Percentiles rank a stretch among this genome's conserved stretches.
Evolutionary conservation across 1,140 invertebrate genomes (phyloP).

Genomic region (Neodiprion pinetum): DNA sequence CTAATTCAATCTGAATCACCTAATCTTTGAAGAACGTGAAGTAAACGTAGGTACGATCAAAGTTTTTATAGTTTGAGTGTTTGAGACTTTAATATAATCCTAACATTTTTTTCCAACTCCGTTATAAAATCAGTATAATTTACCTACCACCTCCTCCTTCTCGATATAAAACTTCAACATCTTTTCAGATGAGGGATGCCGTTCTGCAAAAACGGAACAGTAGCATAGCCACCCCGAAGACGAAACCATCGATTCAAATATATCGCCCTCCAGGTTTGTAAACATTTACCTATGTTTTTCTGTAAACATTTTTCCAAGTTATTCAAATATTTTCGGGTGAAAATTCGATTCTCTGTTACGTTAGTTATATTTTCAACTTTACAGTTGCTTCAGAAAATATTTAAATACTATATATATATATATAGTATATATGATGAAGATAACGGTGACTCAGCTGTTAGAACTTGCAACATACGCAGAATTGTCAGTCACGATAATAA

Average conservation of each 20-base stretch:
- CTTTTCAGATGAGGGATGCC: slow-evolving; percentile 59
- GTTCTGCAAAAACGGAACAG: slow-evolving; percentile 54
- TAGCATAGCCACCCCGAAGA: slow-evolving; percentile 48
- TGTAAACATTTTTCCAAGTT: neutral
- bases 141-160: slow-evolving; percentile 6
- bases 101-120: neutral
- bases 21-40: too few species aligned
- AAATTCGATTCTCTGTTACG: neutral
- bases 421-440: neutral
- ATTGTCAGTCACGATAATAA: too few species aligned
- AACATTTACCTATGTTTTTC: neutral
- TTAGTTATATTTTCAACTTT: neutral
- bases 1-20: too few species aligned
- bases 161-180: slow-evolving; percentile 2
- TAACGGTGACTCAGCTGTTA: too few species aligned
- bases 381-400: slow-evolving; percentile 14
- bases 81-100: neutral
- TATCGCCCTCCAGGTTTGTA: slow-evolving; percentile 84
- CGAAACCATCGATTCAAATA: slow-evolving; percentile 84
- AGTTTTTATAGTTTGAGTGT: neutral
- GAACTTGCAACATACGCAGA: neutral
- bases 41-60: too few species aligned
- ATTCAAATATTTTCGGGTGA: too few species aligned
- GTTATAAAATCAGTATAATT: slow-evolving; percentile 9
- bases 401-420: neutral